These are phyloP conservation scores for Catocala fraxini DNA, from an alignment of 2,888 invertebrate species.

Conservation along the genomic window DNA sequence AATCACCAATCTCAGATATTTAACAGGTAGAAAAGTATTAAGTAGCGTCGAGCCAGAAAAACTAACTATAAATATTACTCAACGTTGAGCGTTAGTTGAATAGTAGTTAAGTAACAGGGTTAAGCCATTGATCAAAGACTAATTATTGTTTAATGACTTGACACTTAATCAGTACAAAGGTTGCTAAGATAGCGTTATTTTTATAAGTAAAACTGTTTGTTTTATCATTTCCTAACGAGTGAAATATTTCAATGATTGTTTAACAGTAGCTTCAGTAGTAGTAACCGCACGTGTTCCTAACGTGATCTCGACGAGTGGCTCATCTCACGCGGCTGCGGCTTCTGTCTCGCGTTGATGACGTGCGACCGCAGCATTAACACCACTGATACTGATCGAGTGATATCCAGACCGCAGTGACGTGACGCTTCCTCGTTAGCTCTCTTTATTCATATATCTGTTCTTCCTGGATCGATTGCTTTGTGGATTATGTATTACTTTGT, in stretches of 20 bases:
- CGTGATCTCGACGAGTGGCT: slow-evolving; percentile 31
- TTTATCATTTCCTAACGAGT: too few species aligned
- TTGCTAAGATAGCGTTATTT: too few species aligned
- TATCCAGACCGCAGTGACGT: slow-evolving; percentile 39
- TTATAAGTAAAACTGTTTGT: too few species aligned
- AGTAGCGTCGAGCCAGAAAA: too few species aligned
- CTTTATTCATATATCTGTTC: slow-evolving; percentile 35
- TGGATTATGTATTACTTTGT: not conserved
- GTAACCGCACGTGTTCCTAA: not conserved
- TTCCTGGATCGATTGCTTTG: slow-evolving; percentile 39
- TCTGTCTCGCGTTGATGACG: slow-evolving; percentile 30
- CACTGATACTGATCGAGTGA: slow-evolving; percentile 47
- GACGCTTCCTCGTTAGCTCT: slow-evolving; percentile 45
- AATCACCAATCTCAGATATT: too few species aligned
- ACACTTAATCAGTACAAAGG: too few species aligned
- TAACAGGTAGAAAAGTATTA: too few species aligned
- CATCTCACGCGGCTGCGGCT: slow-evolving; percentile 21
- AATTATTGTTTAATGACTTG: too few species aligned
- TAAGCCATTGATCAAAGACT: too few species aligned
- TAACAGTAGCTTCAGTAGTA: not conserved
- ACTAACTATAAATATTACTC: too few species aligned
- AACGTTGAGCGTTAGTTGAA: too few species aligned
- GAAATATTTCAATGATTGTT: not conserved
- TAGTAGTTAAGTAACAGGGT: too few species aligned
- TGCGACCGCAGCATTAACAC: slow-evolving; percentile 45